Evolutionary conservation across 35 echinoderm and acorn worm species (phyloP).

Genomic region (Acanthaster planci): DNA sequence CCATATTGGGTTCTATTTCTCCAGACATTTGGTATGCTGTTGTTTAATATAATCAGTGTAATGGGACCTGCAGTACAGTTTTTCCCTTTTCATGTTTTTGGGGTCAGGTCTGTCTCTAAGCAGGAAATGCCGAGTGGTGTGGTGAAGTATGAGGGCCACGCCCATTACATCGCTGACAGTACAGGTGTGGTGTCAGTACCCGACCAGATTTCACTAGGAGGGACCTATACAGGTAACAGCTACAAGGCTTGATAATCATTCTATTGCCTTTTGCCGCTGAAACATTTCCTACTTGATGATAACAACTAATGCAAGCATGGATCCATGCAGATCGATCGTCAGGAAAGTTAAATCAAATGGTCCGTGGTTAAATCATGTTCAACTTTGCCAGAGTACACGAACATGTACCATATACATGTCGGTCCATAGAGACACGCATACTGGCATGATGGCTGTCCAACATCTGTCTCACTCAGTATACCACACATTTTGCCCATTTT

Average conservation of each 20-base stretch:
- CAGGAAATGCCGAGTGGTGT: background rate
- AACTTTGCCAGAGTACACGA: too few relatives aligned
- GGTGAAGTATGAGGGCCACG: conserved; percentile 22
- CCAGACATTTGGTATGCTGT: too few relatives aligned
- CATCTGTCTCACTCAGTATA: too few relatives aligned
- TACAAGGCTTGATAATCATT: too few relatives aligned
- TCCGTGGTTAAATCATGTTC: too few relatives aligned
- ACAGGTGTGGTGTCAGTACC: conserved; percentile 6
- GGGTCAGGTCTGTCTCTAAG: background rate
- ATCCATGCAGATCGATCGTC: background rate
- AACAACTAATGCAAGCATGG: background rate
- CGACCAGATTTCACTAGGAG: conserved; percentile 8
- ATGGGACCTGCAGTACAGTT: too few relatives aligned
- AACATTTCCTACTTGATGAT: background rate
- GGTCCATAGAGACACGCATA: too few relatives aligned
- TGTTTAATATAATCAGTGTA: too few relatives aligned
- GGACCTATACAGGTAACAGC: conserved; percentile 17
- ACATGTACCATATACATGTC: too few relatives aligned
- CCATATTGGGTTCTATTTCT: too few relatives aligned
- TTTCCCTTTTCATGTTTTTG: background rate
- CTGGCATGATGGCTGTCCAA: too few relatives aligned
- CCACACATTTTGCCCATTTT: too few relatives aligned
- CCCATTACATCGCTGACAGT: background rate
- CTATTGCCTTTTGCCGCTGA: background rate
- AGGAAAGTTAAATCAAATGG: background rate